phyloP scores from a whole-genome alignment of 1,140 invertebrate species.

The Danaus plexippus region DNA sequence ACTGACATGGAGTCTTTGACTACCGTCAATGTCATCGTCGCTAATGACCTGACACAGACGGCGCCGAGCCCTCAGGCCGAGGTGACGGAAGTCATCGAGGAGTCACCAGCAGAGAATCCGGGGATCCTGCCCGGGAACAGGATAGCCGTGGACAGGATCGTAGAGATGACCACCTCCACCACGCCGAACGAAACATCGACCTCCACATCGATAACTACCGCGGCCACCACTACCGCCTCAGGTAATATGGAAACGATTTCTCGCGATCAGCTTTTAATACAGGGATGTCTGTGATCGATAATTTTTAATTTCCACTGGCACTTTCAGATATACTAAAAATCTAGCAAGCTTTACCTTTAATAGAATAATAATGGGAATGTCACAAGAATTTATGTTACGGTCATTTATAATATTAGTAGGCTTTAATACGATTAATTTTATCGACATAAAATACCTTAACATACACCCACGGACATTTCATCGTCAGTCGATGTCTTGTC shows the following conservation, averaged over 20 bases:
- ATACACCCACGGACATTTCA: no score
- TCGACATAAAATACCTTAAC: no score
- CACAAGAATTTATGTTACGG: no score
- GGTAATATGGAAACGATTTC: constrained; percentile 30
- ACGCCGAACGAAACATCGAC: constrained; percentile 34
- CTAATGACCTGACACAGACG: constrained; percentile 49
- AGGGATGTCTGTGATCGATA: no score
- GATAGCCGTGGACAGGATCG: constrained; percentile 59
- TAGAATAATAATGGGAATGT: no score
- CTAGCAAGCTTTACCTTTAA: no score
- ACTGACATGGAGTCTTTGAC: constrained; percentile 60
- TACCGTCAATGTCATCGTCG: constrained; percentile 66
- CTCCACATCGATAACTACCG: constrained; percentile 40
- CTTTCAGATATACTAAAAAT: no score
- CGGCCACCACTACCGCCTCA: constrained; percentile 61
- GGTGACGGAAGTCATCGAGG: constrained; percentile 32
- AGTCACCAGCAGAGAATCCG: constrained; percentile 33
- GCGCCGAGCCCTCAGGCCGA: constrained; percentile 37
- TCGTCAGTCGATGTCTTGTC: no score
- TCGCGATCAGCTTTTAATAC: no score
- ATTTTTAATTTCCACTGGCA: no score
- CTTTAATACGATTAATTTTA: no score
- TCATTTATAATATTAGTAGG: no score
- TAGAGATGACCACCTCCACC: constrained; percentile 48
- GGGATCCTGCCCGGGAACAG: constrained; percentile 45